Conservation (phyloP, 92 coral and sea anemone species). For the Siderastrea radians region DNA sequence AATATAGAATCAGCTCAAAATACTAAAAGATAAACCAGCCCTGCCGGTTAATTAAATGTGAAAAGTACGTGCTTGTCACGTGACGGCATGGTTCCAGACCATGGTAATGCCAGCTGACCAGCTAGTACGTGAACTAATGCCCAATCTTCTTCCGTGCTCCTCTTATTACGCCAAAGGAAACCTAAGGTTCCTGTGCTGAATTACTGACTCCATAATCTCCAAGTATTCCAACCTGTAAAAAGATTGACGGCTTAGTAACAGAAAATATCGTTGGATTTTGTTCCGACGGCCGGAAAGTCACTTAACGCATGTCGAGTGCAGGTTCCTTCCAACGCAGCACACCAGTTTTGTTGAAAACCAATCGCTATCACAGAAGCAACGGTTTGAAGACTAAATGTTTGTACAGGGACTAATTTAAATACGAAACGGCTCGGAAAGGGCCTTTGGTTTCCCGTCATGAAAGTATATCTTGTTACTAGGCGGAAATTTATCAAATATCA, state of each 20-base stretch:
- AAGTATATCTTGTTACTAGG: too few relatives aligned
- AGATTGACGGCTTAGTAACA: not conserved
- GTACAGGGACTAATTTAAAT: too few relatives aligned
- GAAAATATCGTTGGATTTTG: too few relatives aligned
- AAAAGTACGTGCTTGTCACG: not conserved
- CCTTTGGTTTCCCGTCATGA: too few relatives aligned
- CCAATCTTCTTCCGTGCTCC: not conserved
- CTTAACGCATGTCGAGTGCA: too few relatives aligned
- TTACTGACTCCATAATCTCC: not conserved
- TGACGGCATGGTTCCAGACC: conserved; percentile 49
- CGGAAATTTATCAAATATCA: too few relatives aligned
- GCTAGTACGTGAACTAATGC: not conserved
- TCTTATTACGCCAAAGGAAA: not conserved
- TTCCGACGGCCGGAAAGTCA: not conserved
- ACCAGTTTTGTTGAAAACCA: too few relatives aligned
- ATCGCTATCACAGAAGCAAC: too few relatives aligned
- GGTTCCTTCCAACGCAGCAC: too few relatives aligned
- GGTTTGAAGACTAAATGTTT: too few relatives aligned
- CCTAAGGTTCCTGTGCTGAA: not conserved
- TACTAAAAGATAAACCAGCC: conserved; percentile 21
- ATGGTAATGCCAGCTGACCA: not conserved
- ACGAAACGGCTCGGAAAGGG: too few relatives aligned
- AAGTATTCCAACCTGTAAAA: not conserved
- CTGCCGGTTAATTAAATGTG: conserved; percentile 45
- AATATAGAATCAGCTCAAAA: not conserved